These are phyloP conservation scores for Thalassoma bifasciatum DNA, from an alignment of 2,113 vertebrate species.

Conservation along the genomic window DNA sequence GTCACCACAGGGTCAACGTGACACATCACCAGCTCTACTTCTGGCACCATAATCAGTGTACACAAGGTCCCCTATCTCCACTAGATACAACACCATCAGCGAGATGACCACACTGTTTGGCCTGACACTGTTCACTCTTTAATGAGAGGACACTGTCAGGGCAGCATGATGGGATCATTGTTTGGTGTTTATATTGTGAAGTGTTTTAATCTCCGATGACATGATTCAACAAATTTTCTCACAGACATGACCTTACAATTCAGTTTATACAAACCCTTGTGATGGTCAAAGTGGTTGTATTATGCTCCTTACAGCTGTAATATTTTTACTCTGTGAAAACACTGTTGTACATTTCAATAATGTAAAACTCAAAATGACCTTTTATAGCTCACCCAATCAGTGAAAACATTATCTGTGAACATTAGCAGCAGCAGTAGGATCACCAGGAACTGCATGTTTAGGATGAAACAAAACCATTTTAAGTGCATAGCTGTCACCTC, in stretches of 20 bases:
- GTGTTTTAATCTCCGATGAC: conserved; percentile 31
- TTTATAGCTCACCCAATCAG: too few relatives aligned
- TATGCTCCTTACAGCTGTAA: neutral
- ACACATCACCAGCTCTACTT: conserved; percentile 62
- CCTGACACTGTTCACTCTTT: conserved; percentile 38
- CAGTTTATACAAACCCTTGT: neutral
- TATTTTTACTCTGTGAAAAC: too few relatives aligned
- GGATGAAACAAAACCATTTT: too few relatives aligned
- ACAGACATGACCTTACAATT: neutral
- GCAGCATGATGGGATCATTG: conserved; percentile 29
- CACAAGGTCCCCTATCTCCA: conserved; percentile 52
- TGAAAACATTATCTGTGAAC: too few relatives aligned
- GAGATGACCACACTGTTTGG: conserved; percentile 46
- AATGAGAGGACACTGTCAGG: conserved; percentile 40
- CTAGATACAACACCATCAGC: conserved; percentile 26
- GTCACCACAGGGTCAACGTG: conserved; percentile 65
- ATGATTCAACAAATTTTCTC: neutral
- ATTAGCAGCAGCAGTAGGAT: too few relatives aligned
- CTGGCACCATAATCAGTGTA: conserved; percentile 41
- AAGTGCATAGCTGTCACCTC: too few relatives aligned
- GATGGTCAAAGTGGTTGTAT: neutral
- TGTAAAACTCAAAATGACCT: too few relatives aligned
- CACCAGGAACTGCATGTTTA: too few relatives aligned
- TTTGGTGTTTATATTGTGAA: conserved; percentile 42
- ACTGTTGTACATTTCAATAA: too few relatives aligned